Evolutionary conservation across 1,140 invertebrate genomes (phyloP).

Genomic region (Chymomyza costata): DNA sequence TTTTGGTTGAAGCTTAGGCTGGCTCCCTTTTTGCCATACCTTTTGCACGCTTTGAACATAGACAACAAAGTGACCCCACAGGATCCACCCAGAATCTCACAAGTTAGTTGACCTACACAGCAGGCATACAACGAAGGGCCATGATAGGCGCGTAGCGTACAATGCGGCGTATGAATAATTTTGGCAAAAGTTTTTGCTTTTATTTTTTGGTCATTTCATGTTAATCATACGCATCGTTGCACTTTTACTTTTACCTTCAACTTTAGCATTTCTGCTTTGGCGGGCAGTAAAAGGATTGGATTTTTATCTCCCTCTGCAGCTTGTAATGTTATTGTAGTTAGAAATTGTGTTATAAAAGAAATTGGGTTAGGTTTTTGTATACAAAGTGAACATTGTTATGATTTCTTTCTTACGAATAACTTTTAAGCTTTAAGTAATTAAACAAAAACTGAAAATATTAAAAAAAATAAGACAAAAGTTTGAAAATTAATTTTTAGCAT

Average conservation of each 20-base stretch:
- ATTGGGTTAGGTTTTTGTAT: no score
- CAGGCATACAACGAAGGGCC: no score
- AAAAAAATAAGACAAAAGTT: no score
- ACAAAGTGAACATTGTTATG: no score
- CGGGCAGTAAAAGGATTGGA: slow-evolving; percentile 1
- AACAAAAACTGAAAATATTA: no score
- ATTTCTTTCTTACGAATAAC: slow-evolving; percentile 31
- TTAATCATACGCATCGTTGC: slow-evolving; percentile 58
- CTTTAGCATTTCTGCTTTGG: slow-evolving; percentile 16
- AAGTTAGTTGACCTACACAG: no score
- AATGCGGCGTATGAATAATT: slow-evolving; percentile 36
- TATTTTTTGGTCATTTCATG: slow-evolving; percentile 37
- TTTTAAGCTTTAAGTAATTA: no score
- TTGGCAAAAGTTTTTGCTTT: slow-evolving; percentile 18
- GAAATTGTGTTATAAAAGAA: no score
- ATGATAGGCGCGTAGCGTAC: neutral
- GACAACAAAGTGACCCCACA: no score
- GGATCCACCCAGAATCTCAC: no score
- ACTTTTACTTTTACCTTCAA: slow-evolving; percentile 17
- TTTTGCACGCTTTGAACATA: no score
- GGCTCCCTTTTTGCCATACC: neutral
- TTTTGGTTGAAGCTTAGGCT: neutral
- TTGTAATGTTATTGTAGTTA: slow-evolving; percentile 25
- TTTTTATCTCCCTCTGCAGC: slow-evolving; percentile 19
- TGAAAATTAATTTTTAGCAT: no score